Conservation (phyloP, 2,888 invertebrate genomes). For the Dastarcus helophoroides region DNA sequence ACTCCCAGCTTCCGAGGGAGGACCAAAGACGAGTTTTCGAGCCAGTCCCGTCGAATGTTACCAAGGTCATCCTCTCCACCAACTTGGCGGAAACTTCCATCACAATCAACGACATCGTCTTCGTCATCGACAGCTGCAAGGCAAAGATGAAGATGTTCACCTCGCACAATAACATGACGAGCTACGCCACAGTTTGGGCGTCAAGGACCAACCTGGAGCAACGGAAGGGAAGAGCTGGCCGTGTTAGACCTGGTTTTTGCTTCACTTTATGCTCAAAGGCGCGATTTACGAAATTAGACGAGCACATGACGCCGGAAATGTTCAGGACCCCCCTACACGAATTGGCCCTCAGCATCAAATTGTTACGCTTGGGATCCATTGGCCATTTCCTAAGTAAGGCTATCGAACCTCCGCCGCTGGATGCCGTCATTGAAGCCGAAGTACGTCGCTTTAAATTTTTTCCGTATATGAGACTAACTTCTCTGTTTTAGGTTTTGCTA, state of each 20-base stretch:
- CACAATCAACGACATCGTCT: slow-evolving; percentile 97
- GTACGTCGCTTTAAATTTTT: no score
- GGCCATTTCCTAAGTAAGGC: slow-evolving; percentile 92
- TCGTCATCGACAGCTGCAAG: slow-evolving; percentile 94
- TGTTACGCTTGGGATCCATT: slow-evolving; percentile 82
- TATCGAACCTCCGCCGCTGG: slow-evolving; percentile 92
- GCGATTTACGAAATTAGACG: slow-evolving; percentile 61
- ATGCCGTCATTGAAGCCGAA: slow-evolving; percentile 97
- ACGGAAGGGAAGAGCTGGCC: slow-evolving; percentile 84
- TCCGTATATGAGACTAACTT: no score
- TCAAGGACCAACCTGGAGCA: slow-evolving; percentile 92
- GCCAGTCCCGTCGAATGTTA: slow-evolving; percentile 69
- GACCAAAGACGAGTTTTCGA: slow-evolving; percentile 92
- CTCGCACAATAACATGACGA: slow-evolving; percentile 97
- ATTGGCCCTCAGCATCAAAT: slow-evolving; percentile 80
- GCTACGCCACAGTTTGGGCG: slow-evolving; percentile 95
- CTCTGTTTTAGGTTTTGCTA: slow-evolving; percentile 32
- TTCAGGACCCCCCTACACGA: slow-evolving; percentile 95
- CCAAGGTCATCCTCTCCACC: slow-evolving; percentile 91
- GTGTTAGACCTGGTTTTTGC: slow-evolving; percentile 86
- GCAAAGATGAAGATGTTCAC: slow-evolving; percentile 96
- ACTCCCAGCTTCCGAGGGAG: slow-evolving; percentile 91
- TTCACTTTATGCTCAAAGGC: slow-evolving; percentile 83
- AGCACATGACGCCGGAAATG: slow-evolving; percentile 95
- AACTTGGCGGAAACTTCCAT: slow-evolving; percentile 98